Base-by-base conservation (phyloP, 2,797 vertebrate genomes). In the Sebastes diploproa region DNA sequence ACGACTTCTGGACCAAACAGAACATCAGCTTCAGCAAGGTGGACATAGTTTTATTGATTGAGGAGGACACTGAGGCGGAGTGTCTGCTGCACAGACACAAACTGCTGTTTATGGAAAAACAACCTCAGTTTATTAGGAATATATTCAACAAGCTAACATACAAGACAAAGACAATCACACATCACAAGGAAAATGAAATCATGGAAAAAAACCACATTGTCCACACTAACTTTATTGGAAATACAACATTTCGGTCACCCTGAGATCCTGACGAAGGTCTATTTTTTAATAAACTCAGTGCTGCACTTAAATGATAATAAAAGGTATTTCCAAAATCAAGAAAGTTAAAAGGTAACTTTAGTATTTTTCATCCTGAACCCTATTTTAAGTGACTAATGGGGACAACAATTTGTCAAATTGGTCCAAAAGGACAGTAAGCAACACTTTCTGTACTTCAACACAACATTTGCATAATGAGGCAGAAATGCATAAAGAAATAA, bases 1-100 rank as follows among this genome's bases (percentile, higher is more conserved):
- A 99, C 66, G 75, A 77, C 4, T 99, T 99, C 91, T 99, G 98
- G 97, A 85, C 95, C 5, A 84, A 92, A 9, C 97, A 98, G 92
- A 98, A 98, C 79, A 1, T 95, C 85, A 91, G 90, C 12, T 98
- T 98, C 87, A 94, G 18, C 72, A 94, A 96, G 97, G 70, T 72
- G 29, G 14, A 13, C 34, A 5, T 42, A 18, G 6, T 18, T 50
- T 50, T 20, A 20, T 42, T 29, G 3, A 32, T 16, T 23, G 0
- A 32, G 30, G 29, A 38, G 62, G 34, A 12, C 13, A 11, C 23
- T 1, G 52, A 36, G 34, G 0, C 34, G 34, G 34, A 0, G 1
- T 20, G 4, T 27, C 62, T 6, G 36, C 10, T 34, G 22, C 34
- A 42, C 62, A 30, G 30, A 30, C 27, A 27, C 27, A 27, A 27